These are phyloP conservation scores for Lithophane leautieri DNA, from an alignment of 2,888 invertebrate species.

Conservation along the genomic window DNA sequence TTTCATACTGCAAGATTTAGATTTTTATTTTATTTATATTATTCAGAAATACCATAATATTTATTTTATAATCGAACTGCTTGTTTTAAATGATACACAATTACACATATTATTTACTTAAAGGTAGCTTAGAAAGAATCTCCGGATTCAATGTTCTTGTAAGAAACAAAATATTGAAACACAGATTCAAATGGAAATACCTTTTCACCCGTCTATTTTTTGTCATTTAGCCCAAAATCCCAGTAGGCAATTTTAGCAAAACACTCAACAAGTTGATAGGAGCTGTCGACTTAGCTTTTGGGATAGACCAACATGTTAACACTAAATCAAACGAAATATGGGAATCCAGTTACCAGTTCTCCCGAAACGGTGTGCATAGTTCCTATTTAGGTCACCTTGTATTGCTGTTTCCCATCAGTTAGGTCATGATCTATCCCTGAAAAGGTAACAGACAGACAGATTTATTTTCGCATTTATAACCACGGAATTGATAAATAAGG, in stretches of 20 bases:
- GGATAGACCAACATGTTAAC: neutral
- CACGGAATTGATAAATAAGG: no score
- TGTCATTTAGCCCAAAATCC: slow-evolving; percentile 14
- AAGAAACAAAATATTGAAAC: neutral
- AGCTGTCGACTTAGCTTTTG: slow-evolving; percentile 23
- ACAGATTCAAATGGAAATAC: slow-evolving; percentile 6
- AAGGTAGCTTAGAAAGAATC: neutral
- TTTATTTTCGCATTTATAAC: no score
- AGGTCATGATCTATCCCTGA: neutral
- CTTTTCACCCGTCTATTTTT: slow-evolving; percentile 2
- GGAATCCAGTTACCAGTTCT: neutral
- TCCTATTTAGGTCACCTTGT: neutral
- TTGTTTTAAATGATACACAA: neutral
- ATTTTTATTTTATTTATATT: neutral
- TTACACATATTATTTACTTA: no score
- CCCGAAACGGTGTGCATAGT: neutral
- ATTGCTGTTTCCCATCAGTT: neutral
- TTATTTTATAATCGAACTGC: neutral
- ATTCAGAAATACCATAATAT: neutral
- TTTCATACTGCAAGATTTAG: neutral
- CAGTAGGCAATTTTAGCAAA: slow-evolving; percentile 8
- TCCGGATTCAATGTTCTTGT: neutral
- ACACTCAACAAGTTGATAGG: slow-evolving; percentile 6
- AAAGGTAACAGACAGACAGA: neutral
- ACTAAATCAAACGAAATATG: neutral